Conservation (phyloP, 2,113 vertebrate species). For the Pyrgilauda ruficollis region DNA sequence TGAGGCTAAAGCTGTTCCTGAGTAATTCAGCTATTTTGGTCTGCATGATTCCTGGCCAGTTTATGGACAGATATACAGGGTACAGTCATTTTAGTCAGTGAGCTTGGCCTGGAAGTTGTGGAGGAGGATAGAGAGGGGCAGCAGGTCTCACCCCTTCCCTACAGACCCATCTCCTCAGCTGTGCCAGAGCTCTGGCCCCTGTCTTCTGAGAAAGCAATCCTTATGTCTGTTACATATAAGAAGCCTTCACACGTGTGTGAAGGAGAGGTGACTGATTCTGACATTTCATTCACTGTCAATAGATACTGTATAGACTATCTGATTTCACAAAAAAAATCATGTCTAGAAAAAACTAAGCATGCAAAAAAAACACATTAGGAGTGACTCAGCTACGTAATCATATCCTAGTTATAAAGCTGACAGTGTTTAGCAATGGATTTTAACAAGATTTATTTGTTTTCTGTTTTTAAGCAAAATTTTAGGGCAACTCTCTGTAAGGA, state of each 20-base stretch:
- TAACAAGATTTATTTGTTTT: neutral
- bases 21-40: neutral
- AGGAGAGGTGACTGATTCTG: neutral
- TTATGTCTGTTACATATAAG: neutral
- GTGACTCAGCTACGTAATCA: neutral
- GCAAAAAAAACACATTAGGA: neutral
- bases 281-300: accelerated
- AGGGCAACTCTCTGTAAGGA: neutral
- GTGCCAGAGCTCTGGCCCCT: neutral
- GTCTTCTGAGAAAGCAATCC: neutral
- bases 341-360: neutral
- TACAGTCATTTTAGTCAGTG: neutral
- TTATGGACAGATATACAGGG: neutral
- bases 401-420: neutral
- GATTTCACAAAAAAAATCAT: neutral
- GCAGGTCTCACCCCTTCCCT: neutral
- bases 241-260: neutral
- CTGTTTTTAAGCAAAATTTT: neutral
- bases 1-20: neutral
- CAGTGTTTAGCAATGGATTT: neutral
- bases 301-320: neutral
- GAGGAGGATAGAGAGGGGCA: neutral
- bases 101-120: neutral
- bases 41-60: neutral
- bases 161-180: neutral